Evolutionary conservation across 2,113 vertebrate genomes (phyloP), one percentile per base, ranked within the genome.

Genomic region (Coryphaenoides rupestris): DNA sequence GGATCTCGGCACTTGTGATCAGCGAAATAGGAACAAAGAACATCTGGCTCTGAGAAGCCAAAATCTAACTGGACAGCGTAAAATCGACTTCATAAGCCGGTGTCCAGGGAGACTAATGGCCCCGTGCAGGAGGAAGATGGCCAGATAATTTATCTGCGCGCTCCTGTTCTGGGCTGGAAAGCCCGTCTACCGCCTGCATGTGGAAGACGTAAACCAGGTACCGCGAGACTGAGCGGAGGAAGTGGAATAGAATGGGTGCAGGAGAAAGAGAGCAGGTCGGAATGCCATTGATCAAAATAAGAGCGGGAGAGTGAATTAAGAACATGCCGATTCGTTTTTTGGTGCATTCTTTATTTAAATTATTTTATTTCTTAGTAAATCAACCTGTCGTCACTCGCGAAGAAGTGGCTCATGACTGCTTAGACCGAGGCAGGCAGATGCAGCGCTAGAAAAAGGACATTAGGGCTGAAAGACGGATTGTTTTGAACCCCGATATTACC

Each of bases 151-250:
- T 81, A 89, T 87, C 88, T 81, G 78, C 79, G 22, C 70, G 86
- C 86, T 90, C 80, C 81, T 76, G 84, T 87, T 88, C 77, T 69
- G 73, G 83, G 75, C 76, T 70, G 69, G 75, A 81, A 84, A 40
- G n/a, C 33, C 82, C 82, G 69, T 87, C 84, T 78, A 57, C 80
- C 73, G 70, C 75, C 84, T 81, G 85, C 88, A 89, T 89, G 87
- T 90, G 89, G 90, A 87, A 89, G 88, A 91, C 83, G 89, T 86
- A 91, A 90, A 84, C 84, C 88, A 89, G 90, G 89, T 90, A 89
- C 84, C 85, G 82, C 47, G 0, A 71, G 74, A 78, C 80, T 73
- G 63, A 84, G 84, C 78, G 84, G 71, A 85, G 80, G 64, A 83
- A 76, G 79, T 82, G 86, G 89, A 90, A 91, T 89, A 86, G 66